Base-by-base conservation (phyloP, 2,888 invertebrate genomes). In the Sclerodermus sp. region DNA sequence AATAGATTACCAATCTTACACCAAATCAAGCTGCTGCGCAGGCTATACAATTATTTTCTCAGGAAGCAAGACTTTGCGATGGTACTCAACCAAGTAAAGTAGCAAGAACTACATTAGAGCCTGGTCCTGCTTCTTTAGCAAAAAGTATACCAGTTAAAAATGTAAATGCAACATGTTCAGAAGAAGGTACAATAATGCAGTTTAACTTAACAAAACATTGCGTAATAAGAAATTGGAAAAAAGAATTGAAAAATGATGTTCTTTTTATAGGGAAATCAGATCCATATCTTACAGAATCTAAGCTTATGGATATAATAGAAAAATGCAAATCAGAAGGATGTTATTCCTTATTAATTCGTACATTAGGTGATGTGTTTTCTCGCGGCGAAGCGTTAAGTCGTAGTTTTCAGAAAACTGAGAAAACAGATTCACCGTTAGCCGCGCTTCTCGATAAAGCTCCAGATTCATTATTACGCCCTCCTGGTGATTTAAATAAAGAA, bases 21-120 rank as follows among this genome's bases (percentile, higher is more conserved):
- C 88, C 91, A 55, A 92, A 96, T 82, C 90, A 93, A 79, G 93
- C 95, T 46, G 96, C 96, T 23, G 91, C 91, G 1, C 87, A 89
- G 72, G 95, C 96, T 9, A 87, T 96, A 62, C 88, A 91, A 69
- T 80, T 96, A 53, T 92, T 92, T 74, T 89, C 89, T 53, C 86
- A 89, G 76, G 92, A 93, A 72, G 93, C 93, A 16, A 83, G 85
- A 61, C 82, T 95, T 29, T 95, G 95, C 80, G 92, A 91, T 77
- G 74, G 76, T 9, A 84, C 83, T 53, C 85, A 86, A 64, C 84
- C 84, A 9, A 87, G 84, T 67, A 89, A 90, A 82, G 85, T 89
- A 59, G 85, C 89, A 39, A 82, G 87, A 63, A 89, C 88, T 49
- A 83, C 76, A 13, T 62, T 76, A 49, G 76, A 76, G 39, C 73